Evolutionary conservation across 1,140 invertebrate species (phyloP).

Genomic region (Tetramorium parvispinum): DNA sequence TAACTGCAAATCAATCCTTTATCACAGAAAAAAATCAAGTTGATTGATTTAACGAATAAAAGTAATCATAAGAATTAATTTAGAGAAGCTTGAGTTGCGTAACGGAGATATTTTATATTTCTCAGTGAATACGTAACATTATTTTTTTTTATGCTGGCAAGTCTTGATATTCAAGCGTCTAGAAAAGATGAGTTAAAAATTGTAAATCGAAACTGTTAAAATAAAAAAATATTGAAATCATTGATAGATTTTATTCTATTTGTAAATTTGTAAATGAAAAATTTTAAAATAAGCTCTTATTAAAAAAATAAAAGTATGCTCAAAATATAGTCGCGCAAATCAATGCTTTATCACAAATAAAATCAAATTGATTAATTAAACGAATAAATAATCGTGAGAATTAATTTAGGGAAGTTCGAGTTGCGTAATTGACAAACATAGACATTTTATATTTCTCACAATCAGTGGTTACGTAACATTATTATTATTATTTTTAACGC

Average conservation of each 20-base stretch:
- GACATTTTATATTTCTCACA: too few species aligned
- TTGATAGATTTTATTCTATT: background rate
- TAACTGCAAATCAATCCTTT: background rate
- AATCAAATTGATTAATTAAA: background rate
- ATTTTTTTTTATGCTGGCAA: too few species aligned
- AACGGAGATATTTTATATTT: too few species aligned
- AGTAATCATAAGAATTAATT: too few species aligned
- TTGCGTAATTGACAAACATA: too few species aligned
- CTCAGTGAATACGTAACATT: too few species aligned
- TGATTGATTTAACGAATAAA: background rate
- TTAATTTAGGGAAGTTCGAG: too few species aligned
- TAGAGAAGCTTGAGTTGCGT: too few species aligned
- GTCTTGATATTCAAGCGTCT: conserved; percentile 53
- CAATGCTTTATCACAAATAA: background rate
- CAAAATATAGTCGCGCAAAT: background rate
- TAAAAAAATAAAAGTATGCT: background rate
- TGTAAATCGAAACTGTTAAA: background rate
- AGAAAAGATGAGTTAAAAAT: conserved; percentile 40
- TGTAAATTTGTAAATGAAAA: background rate
- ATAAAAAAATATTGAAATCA: background rate
- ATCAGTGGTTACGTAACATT: too few species aligned
- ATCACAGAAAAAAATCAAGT: background rate
- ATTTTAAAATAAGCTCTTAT: background rate
- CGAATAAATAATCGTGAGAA: too few species aligned
- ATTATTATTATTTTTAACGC: too few species aligned